Conservation (phyloP, 1,140 invertebrate species). For the Calephelis nemesis region DNA sequence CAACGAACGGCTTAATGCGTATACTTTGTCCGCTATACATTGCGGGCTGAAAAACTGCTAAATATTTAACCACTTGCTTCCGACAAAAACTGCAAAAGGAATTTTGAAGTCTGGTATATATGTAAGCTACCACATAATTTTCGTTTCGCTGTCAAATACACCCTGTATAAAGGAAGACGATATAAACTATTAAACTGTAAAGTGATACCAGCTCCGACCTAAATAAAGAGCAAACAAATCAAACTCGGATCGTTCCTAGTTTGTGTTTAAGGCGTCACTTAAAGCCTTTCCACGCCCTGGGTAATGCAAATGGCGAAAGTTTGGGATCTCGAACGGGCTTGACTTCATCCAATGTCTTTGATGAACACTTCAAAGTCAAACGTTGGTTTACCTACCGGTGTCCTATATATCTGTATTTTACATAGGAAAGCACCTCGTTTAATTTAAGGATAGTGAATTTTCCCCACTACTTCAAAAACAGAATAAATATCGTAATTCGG, state of each 20-base stretch:
- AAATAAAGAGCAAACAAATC: slow-evolving; percentile 14
- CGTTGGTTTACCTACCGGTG: slow-evolving; percentile 45
- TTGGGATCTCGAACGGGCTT: slow-evolving; percentile 55
- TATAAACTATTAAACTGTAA: not conserved
- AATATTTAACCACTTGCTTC: too few relatives aligned
- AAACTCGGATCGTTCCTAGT: slow-evolving; percentile 16
- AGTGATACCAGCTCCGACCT: not conserved
- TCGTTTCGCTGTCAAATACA: too few relatives aligned
- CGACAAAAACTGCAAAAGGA: too few relatives aligned
- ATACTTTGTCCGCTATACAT: too few relatives aligned
- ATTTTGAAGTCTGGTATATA: too few relatives aligned
- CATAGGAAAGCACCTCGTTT: not conserved
- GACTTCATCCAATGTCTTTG: slow-evolving; percentile 63
- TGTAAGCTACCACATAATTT: too few relatives aligned
- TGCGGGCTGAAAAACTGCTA: too few relatives aligned
- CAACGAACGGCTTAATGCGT: too few relatives aligned
- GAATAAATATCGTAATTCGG: too few relatives aligned
- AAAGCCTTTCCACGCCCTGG: slow-evolving; percentile 60
- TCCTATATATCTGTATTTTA: not conserved
- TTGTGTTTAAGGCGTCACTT: slow-evolving; percentile 38
- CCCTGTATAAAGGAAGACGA: too few relatives aligned
- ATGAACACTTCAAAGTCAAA: slow-evolving; percentile 63
- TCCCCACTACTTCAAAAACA: too few relatives aligned
- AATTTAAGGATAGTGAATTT: too few relatives aligned
- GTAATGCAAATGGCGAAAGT: slow-evolving; percentile 70